Conservation (phyloP, 2,888 invertebrate genomes). For the Tenthredo livida region DNA sequence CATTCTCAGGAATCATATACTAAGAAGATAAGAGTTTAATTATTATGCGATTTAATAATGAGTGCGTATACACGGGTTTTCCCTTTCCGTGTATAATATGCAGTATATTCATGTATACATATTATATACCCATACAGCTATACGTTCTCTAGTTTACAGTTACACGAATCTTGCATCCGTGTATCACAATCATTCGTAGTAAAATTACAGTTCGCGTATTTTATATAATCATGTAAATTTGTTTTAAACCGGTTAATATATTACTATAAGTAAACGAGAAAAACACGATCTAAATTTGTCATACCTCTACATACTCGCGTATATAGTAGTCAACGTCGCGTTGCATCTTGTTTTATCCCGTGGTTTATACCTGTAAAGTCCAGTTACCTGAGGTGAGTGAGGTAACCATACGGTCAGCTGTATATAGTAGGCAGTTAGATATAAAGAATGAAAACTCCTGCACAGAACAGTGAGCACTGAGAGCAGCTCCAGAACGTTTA, state of each 20-base stretch:
- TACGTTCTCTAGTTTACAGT: background rate
- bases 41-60: background rate
- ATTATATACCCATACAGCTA: too few relatives aligned
- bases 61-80: background rate
- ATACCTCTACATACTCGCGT: background rate
- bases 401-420: constrained; percentile 26
- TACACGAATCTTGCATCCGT: background rate
- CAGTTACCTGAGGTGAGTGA: constrained; percentile 6
- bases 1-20: background rate
- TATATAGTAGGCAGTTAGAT: background rate
- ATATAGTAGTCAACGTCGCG: background rate
- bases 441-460: constrained; percentile 28
- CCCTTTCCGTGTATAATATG: background rate
- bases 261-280: background rate
- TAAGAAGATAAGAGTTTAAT: background rate
- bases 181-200: background rate
- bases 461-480: constrained; percentile 1
- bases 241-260: constrained; percentile 18
- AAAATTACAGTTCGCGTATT: background rate
- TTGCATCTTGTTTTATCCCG: constrained; percentile 7
- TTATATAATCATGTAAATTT: constrained; percentile 20
- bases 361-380: background rate
- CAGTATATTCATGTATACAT: background rate
- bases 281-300: background rate
- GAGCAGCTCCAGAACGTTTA: background rate